Conservation (phyloP, 92 coral and sea anemone species). For the Meandrina meandrites region DNA sequence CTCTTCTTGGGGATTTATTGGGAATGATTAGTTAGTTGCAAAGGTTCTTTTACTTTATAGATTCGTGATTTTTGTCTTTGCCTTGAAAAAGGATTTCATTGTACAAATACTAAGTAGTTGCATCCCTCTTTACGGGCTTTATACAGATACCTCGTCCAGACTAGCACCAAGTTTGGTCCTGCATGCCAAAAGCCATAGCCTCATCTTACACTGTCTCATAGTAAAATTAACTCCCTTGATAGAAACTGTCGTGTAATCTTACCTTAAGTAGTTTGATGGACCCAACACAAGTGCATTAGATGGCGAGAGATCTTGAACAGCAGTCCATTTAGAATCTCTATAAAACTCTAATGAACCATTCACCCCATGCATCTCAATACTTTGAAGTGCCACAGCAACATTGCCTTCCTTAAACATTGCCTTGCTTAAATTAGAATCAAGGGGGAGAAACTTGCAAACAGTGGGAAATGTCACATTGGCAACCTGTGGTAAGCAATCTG, state of each 20-base stretch:
- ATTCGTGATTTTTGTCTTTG: too few relatives aligned
- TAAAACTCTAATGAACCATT: conserved; percentile 6
- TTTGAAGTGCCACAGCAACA: background rate
- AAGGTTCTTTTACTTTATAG: too few relatives aligned
- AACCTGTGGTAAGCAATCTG: background rate
- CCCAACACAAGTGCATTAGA: conserved; percentile 8
- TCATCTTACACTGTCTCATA: too few relatives aligned
- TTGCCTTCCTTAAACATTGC: background rate
- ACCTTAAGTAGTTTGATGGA: background rate
- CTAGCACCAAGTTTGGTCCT: too few relatives aligned
- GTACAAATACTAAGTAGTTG: too few relatives aligned
- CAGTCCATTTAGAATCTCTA: background rate
- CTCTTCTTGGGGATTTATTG: too few relatives aligned
- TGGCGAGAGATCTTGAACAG: background rate
- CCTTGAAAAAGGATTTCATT: too few relatives aligned
- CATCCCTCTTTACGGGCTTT: too few relatives aligned
- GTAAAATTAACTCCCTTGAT: too few relatives aligned
- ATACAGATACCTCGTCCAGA: too few relatives aligned
- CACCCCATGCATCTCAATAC: conserved; percentile 8
- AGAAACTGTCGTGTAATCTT: background rate
- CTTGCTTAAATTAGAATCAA: background rate
- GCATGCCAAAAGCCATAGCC: too few relatives aligned
- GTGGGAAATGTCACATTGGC: conserved; percentile 4
- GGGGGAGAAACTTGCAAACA: conserved; percentile 1
- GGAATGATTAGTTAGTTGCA: too few relatives aligned